These are phyloP conservation scores for Monopterus albus DNA, from an alignment of 2,113 vertebrate species.

Conservation along the genomic window DNA sequence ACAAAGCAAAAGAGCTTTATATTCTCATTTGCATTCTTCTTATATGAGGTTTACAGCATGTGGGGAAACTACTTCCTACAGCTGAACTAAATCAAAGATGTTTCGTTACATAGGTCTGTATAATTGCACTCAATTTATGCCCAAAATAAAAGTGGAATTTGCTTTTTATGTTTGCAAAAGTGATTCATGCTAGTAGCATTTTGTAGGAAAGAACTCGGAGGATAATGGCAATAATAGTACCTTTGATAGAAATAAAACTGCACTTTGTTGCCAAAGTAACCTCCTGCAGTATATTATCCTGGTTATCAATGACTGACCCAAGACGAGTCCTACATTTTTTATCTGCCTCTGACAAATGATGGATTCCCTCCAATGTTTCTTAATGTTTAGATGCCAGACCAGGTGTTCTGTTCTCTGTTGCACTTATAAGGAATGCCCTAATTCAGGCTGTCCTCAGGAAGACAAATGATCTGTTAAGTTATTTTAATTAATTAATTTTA, in stretches of 20 bases:
- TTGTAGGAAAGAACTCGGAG: conserved; percentile 22
- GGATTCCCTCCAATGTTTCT: conserved; percentile 55
- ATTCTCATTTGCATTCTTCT: too few species aligned
- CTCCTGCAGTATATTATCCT: conserved; percentile 9
- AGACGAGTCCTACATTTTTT: conserved; percentile 43
- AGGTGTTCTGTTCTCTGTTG: conserved; percentile 38
- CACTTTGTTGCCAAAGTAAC: conserved; percentile 28
- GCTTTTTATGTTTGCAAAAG: conserved; percentile 16
- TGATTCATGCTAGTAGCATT: conserved; percentile 27
- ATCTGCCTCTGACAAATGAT: conserved; percentile 35
- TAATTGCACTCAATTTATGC: neutral
- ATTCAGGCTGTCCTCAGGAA: conserved; percentile 19
- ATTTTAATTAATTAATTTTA: too few species aligned
- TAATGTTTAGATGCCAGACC: conserved; percentile 22
- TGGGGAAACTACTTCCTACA: too few species aligned
- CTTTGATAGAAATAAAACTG: conserved; percentile 43
- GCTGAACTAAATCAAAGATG: neutral
- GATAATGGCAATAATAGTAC: conserved; percentile 19
- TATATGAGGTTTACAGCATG: too few species aligned
- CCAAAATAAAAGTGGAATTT: neutral
- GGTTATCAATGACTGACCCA: conserved; percentile 28
- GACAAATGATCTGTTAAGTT: too few species aligned
- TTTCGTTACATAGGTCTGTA: too few species aligned
- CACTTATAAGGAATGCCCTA: conserved; percentile 1
- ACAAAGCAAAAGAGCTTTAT: neutral